Conservation (phyloP, 2,113 vertebrate species). For the Phodopus roborovskii region DNA sequence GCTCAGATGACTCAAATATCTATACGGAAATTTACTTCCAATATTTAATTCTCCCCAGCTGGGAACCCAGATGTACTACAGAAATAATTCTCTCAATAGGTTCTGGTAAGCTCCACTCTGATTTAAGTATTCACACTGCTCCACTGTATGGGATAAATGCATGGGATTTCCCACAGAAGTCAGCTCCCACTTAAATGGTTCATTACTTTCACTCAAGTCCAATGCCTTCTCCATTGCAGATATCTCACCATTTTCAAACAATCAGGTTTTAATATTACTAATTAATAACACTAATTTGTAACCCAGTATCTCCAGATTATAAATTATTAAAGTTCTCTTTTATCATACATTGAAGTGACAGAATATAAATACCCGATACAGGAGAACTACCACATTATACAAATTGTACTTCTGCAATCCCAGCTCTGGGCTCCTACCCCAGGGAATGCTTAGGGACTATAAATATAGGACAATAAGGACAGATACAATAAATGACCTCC, state of each 20-base stretch:
- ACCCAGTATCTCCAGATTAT: background rate
- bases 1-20: background rate
- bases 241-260: background rate
- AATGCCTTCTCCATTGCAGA: background rate
- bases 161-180: background rate
- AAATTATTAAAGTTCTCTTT: conserved; percentile 2
- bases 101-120: background rate
- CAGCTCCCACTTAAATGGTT: background rate
- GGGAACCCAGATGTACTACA: background rate
- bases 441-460: conserved; percentile 19
- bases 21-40: background rate
- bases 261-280: background rate
- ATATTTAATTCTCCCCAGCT: background rate
- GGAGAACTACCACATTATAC: conserved; percentile 1
- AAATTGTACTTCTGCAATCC: background rate
- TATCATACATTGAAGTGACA: background rate
- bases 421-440: background rate
- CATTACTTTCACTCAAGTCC: background rate
- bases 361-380: background rate
- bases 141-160: background rate
- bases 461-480: conserved; percentile 46
- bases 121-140: background rate
- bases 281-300: too few relatives aligned
- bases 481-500: conserved; percentile 34
- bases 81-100: background rate